Evolutionary conservation across 2,888 invertebrate genomes (phyloP).

Genomic region (Alviniconcha strummeri): DNA sequence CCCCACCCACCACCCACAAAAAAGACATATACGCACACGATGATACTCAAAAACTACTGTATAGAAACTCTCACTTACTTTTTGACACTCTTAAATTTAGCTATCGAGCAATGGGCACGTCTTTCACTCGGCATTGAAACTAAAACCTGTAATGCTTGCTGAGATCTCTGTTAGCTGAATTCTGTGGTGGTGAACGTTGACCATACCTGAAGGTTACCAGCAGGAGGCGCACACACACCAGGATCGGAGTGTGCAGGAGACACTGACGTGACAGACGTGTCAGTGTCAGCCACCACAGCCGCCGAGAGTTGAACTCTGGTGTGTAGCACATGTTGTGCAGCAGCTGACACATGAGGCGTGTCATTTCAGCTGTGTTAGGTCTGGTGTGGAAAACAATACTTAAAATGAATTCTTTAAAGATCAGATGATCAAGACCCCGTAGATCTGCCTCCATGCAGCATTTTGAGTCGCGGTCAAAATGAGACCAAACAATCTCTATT

Average conservation of each 20-base stretch:
- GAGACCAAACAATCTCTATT: background rate
- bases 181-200: too few relatives aligned
- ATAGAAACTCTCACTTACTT: background rate
- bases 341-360: constrained; percentile 13
- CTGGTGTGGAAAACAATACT: background rate
- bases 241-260: constrained; percentile 8
- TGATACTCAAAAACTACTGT: background rate
- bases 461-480: too few relatives aligned
- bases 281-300: constrained; percentile 30
- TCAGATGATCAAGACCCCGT: too few relatives aligned
- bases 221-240: constrained; percentile 9
- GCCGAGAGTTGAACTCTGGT: background rate
- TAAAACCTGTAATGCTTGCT: too few relatives aligned
- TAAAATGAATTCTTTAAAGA: too few relatives aligned
- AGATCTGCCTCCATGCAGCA: too few relatives aligned
- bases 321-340: constrained; percentile 26
- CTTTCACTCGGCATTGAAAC: too few relatives aligned
- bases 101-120: too few relatives aligned
- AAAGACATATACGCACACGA: background rate
- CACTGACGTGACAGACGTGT: constrained; percentile 15
- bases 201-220: constrained; percentile 23
- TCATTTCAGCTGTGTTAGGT: background rate
- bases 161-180: too few relatives aligned
- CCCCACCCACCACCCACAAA: too few relatives aligned
- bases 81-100: background rate